Evolutionary conservation across 2,888 invertebrate species (phyloP).

Genomic region (Notodonta ziczac): DNA sequence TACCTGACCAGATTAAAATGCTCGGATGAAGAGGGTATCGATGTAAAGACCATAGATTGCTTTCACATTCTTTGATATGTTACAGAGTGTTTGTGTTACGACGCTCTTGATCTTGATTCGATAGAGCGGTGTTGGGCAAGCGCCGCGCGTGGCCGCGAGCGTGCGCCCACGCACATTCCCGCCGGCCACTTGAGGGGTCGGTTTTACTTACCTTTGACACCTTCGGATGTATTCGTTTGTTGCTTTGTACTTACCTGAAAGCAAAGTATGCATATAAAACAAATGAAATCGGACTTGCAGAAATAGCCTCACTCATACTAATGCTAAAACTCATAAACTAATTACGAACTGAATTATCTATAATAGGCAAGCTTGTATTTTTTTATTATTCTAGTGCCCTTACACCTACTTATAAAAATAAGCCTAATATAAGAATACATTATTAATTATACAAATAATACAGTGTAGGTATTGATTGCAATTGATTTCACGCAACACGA

Average conservation of each 20-base stretch:
- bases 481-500: conserved; percentile 1
- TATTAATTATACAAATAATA: no score
- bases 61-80: conserved; percentile 31
- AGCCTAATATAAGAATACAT: no score
- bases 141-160: conserved; percentile 26
- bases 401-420: no score
- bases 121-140: conserved; percentile 35
- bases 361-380: no score
- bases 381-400: no score
- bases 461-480: not conserved
- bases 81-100: conserved; percentile 28
- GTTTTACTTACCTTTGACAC: conserved; percentile 50
- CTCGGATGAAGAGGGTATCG: conserved; percentile 30
- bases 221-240: conserved; percentile 23
- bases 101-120: conserved; percentile 43
- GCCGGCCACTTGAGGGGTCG: conserved; percentile 22
- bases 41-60: conserved; percentile 31
- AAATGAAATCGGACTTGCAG: not conserved
- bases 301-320: no score
- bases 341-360: no score
- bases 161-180: conserved; percentile 57
- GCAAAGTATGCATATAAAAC: conserved; percentile 15
- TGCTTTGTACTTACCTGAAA: conserved; percentile 56
- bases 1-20: conserved; percentile 25
- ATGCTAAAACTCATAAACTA: no score